A percentile compares a stretch with the other conserved stretches of the same genome.
Evolutionary conservation across 2,888 invertebrate genomes (phyloP).

Genomic region (Parochlus steinenii): DNA sequence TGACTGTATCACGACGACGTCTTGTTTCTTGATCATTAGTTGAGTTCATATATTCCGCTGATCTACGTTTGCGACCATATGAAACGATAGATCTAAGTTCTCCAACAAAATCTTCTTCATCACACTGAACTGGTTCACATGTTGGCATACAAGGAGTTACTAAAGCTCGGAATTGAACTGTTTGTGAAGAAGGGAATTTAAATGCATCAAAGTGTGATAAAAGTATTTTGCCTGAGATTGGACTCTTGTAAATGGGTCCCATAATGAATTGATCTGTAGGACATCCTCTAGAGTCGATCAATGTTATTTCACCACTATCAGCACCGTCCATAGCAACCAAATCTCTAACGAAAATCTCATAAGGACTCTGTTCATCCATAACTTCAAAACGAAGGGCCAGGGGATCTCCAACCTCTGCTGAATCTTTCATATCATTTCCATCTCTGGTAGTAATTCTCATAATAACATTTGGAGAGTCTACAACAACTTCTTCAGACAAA

Average conservation of each 20-base stretch:
- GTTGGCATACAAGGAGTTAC: slow-evolving; percentile 88
- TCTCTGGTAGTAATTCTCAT: slow-evolving; percentile 82
- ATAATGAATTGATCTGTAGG: slow-evolving; percentile 89
- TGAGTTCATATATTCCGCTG: slow-evolving; percentile 32
- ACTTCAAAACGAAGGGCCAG: slow-evolving; percentile 83
- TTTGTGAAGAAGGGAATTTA: slow-evolving; percentile 89
- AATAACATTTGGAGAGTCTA: slow-evolving; percentile 86
- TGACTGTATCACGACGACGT: slow-evolving; percentile 22
- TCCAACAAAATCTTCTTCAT: slow-evolving; percentile 55
- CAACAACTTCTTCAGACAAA: slow-evolving; percentile 77
- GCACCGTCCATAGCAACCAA: slow-evolving; percentile 88
- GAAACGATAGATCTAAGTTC: slow-evolving; percentile 68
- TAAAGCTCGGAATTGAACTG: slow-evolving; percentile 88
- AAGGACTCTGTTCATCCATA: slow-evolving; percentile 80
- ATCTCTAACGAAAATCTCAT: slow-evolving; percentile 89
- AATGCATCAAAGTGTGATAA: slow-evolving; percentile 88
- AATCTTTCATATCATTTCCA: slow-evolving; percentile 67
- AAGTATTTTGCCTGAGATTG: slow-evolving; percentile 62
- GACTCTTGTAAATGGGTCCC: slow-evolving; percentile 77
- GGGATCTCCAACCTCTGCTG: slow-evolving; percentile 86
- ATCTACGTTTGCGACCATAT: slow-evolving; percentile 66
- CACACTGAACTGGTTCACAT: slow-evolving; percentile 84
- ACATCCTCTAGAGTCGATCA: slow-evolving; percentile 82
- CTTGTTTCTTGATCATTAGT: slow-evolving; percentile 20
- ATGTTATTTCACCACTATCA: slow-evolving; percentile 79